Conservation (phyloP, 2,888 invertebrate species). For the Acanthosepion lycidas region DNA sequence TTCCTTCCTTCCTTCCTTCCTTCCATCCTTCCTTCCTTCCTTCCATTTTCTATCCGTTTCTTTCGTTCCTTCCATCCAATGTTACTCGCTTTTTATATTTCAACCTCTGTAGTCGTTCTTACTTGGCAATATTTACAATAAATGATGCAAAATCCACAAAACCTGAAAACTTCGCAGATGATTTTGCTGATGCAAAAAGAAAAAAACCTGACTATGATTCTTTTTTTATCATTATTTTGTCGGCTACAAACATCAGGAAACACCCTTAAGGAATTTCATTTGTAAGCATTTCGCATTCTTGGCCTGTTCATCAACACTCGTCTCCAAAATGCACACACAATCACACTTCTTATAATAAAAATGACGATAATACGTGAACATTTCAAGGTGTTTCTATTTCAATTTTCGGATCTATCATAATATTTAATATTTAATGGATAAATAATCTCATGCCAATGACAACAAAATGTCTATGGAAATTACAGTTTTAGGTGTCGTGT, state of each 20-base stretch:
- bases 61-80: not conserved
- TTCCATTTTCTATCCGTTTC: not conserved
- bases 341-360: not conserved
- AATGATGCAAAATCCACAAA: too few species aligned
- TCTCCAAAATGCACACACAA: not conserved
- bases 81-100: too few species aligned
- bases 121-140: too few species aligned
- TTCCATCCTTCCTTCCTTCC: not conserved
- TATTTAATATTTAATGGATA: too few species aligned
- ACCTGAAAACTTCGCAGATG: too few species aligned
- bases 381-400: too few species aligned
- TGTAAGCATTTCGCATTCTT: not conserved
- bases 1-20: not conserved
- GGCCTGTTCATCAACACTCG: not conserved
- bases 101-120: too few species aligned
- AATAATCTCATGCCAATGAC: too few species aligned
- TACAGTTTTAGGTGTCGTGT: too few species aligned
- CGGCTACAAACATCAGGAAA: not conserved
- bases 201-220: not conserved
- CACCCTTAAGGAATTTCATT: not conserved
- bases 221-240: slow-evolving; percentile 23
- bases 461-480: too few species aligned
- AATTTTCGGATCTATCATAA: too few species aligned
- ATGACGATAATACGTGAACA: too few species aligned
- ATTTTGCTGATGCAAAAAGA: not conserved